Conservation (phyloP, 2,113 vertebrate genomes). For the Seriola rivoliana region DNA sequence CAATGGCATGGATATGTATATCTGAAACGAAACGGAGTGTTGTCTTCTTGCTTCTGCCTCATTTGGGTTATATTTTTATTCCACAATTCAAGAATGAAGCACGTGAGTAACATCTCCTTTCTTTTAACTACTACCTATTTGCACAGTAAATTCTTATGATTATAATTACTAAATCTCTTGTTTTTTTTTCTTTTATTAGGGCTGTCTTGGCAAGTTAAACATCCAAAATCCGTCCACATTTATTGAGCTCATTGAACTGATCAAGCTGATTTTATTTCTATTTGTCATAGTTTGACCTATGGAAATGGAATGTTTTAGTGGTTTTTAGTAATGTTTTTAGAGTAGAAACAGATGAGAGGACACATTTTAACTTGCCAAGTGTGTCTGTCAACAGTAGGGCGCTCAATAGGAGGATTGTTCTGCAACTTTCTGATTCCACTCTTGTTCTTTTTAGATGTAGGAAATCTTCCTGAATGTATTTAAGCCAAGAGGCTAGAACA, state of each 20-base stretch:
- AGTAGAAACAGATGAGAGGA: conserved; percentile 28
- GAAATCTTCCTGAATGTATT: conserved; percentile 75
- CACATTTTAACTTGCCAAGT: conserved; percentile 48
- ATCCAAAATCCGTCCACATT: conserved; percentile 8
- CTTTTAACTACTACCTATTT: conserved; percentile 46
- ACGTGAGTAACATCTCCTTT: conserved; percentile 53
- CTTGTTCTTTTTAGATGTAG: conserved; percentile 3
- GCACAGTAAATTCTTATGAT: conserved; percentile 46
- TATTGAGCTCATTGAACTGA: neutral
- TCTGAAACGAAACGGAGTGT: conserved; percentile 73
- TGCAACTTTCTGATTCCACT: conserved; percentile 7
- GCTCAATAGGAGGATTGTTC: conserved; percentile 18
- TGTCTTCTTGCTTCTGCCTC: conserved; percentile 76
- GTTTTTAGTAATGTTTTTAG: conserved; percentile 20
- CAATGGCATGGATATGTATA: conserved; percentile 79
- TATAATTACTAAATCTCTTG: neutral
- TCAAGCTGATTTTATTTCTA: conserved; percentile 14
- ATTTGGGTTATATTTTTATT: conserved; percentile 62
- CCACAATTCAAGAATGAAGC: conserved; percentile 45
- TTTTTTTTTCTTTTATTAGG: conserved; percentile 1
- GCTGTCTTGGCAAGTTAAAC: conserved; percentile 50
- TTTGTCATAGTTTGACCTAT: conserved; percentile 20
- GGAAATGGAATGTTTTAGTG: conserved; percentile 15
- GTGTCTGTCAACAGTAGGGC: conserved; percentile 30
- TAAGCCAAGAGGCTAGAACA: conserved; percentile 42